These are phyloP conservation scores for Diglossa cyanea DNA, from an alignment of 2,797 vertebrate genomes.

Conservation along the genomic window DNA sequence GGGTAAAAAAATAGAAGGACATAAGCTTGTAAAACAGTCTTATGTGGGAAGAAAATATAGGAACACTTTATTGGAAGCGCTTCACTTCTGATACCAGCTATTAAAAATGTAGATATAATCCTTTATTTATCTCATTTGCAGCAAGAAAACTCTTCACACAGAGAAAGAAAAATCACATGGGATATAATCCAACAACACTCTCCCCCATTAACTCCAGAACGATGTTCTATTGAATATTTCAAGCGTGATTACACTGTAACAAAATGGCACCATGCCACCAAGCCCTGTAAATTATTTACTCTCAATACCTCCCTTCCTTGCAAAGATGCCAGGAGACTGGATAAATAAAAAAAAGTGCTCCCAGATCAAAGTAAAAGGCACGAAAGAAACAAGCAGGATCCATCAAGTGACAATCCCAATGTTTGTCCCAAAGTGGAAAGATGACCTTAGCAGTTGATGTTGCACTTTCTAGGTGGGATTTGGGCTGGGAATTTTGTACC, in stretches of 20 bases:
- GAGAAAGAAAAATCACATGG: neutral
- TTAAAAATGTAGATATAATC: neutral
- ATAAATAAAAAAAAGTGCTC: neutral
- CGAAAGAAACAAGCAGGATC: accelerated
- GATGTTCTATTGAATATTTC: neutral
- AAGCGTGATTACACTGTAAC: neutral
- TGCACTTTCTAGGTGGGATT: neutral
- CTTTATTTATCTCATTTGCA: neutral
- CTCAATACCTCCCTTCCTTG: neutral
- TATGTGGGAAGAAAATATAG: neutral
- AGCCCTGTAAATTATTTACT: neutral
- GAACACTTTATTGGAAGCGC: neutral
- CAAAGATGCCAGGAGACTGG: neutral
- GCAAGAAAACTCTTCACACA: neutral
- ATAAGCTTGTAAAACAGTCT: neutral
- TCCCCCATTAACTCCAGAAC: neutral
- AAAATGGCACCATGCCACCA: neutral
- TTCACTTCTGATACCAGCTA: neutral
- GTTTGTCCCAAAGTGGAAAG: neutral
- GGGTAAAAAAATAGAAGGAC: neutral
- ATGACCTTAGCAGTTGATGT: neutral
- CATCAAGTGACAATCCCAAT: neutral
- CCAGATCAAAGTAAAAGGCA: neutral
- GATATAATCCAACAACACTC: neutral
- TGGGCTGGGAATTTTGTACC: neutral